Base-by-base conservation (phyloP, 30 jellyfish, hydroid and myxozoan species). In the Pelagia noctiluca region DNA sequence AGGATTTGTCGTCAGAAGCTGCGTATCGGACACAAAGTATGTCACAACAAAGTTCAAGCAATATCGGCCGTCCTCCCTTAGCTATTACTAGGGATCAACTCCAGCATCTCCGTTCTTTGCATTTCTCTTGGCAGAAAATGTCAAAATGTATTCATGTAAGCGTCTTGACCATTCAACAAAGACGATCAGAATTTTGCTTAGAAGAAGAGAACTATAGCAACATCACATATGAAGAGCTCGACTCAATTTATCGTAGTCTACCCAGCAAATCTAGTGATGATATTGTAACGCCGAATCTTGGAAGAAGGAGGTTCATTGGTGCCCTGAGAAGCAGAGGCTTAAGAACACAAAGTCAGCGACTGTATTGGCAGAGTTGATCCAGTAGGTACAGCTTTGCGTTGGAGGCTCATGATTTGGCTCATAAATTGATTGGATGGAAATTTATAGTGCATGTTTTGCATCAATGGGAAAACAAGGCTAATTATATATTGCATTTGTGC, bases 301-400 rank as follows among this genome's bases (percentile, higher is more conserved):
- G 84, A 35, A 18, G 84, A 37, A 37, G 78, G 31, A 37, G 84
- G 35, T 35, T 72, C 35, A 72, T 72, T 72, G 84, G 78, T 35
- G 84, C 84, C 37, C 82, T 72, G 22, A 37, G 84, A 37, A 72
- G 84, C 34, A 72, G 84, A 37, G 78, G 84, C 25, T 37, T 72
- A n/a, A 34, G 76, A 34, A 26, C 42, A 18, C 84, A 37, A 42
- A 37, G 84, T 48, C 78, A 72, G 78, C 35, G 76, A 72, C n/a
- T 72, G 78, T 72, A 34, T 72, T 48, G 35, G 78, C 78, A 72
- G 84, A 48, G 82, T 72, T 22, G 84, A 72, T 34, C 84, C 84
- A 35, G 84, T 72, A 12, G 84, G 84, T 35, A 72, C 78, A 35
- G 84, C 84, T 32, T 26, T 72, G 83, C 83, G 84, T 10, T 47